Evolutionary conservation across 2,888 invertebrate genomes (phyloP).

Genomic region (Notodromas monacha): DNA sequence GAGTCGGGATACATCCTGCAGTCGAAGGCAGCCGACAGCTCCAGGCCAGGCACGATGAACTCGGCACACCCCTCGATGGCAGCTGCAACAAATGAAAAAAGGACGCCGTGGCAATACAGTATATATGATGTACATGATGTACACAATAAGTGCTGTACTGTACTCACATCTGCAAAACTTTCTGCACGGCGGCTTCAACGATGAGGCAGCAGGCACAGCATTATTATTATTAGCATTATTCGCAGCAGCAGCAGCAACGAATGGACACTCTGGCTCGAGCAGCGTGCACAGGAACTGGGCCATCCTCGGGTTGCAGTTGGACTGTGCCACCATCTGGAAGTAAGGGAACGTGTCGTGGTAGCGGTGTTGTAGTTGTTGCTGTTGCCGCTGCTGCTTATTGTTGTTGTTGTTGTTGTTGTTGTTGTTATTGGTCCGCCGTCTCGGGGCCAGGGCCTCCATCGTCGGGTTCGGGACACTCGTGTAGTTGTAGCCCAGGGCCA

Average conservation of each 20-base stretch:
- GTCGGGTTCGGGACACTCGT: neutral
- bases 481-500: neutral
- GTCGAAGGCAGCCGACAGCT: constrained; percentile 23
- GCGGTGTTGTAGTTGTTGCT: too few species aligned
- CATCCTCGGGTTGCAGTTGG: constrained; percentile 28
- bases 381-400: too few species aligned
- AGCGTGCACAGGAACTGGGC: constrained; percentile 27
- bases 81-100: constrained; percentile 18
- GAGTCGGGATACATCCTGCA: constrained; percentile 26
- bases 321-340: constrained; percentile 21
- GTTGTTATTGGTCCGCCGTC: too few species aligned
- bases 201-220: too few species aligned
- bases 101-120: too few species aligned
- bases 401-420: too few species aligned
- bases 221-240: too few species aligned
- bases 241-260: constrained; percentile 23
- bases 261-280: constrained; percentile 31
- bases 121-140: too few species aligned
- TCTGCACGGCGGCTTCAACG: constrained; percentile 28
- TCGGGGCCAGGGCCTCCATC: too few species aligned
- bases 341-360: too few species aligned
- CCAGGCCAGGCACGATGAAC: constrained; percentile 22
- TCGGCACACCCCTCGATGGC: constrained; percentile 27
- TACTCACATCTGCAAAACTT: constrained; percentile 31
- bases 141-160: too few species aligned